Evolutionary conservation across 2,797 vertebrate species (phyloP).

Genomic region (Gymnodraco acuticeps): DNA sequence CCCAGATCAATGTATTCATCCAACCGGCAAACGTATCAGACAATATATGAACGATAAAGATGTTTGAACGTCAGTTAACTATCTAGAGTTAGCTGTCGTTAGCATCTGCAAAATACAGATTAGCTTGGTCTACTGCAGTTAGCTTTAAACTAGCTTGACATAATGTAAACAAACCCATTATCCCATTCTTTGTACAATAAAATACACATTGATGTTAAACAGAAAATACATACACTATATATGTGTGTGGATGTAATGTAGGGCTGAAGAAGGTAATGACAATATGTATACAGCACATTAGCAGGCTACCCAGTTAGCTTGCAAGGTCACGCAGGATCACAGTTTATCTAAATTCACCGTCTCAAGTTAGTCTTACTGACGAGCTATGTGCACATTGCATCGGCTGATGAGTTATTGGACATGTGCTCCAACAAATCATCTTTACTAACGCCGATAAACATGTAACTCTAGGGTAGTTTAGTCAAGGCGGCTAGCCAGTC

Average conservation of each 20-base stretch:
- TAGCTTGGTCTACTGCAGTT: constrained; percentile 20
- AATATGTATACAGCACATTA: constrained; percentile 3
- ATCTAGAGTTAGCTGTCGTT: constrained; percentile 9
- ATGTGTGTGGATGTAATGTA: rapidly evolving
- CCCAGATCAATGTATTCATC: neutral
- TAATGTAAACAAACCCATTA: constrained; percentile 60
- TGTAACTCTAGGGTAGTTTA: neutral
- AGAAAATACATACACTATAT: too few relatives aligned
- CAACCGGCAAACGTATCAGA: rapidly evolving
- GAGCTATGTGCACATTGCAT: neutral
- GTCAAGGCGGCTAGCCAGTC: constrained; percentile 34
- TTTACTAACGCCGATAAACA: too few relatives aligned
- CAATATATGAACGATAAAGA: rapidly evolving
- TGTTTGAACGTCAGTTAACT: neutral
- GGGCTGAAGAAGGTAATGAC: neutral
- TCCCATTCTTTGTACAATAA: neutral
- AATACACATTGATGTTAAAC: neutral
- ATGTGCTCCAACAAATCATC: neutral
- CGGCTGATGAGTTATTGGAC: rapidly evolving
- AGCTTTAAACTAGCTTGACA: constrained; percentile 17
- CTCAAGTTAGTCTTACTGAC: constrained; percentile 21
- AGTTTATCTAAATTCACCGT: constrained; percentile 7
- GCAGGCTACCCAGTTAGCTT: constrained; percentile 57
- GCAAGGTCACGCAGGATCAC: constrained; percentile 73
- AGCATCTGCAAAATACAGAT: constrained; percentile 8